These are phyloP conservation scores for Synanthedon vespiformis DNA, from an alignment of 2,888 invertebrate genomes.

Conservation along the genomic window DNA sequence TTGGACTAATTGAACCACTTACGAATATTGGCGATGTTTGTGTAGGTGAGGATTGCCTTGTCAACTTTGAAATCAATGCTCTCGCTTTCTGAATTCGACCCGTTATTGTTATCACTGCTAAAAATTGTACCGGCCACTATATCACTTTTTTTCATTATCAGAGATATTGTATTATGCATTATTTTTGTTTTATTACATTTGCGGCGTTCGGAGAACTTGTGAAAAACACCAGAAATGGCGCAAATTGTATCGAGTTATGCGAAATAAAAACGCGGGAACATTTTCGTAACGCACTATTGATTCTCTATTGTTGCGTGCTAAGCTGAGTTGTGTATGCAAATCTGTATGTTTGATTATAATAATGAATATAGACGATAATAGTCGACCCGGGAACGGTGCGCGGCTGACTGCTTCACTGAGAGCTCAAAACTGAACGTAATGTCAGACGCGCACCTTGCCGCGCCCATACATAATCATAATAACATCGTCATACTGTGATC, in stretches of 20 bases:
- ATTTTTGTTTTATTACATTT: too few relatives aligned
- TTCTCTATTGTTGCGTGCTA: conserved; percentile 8
- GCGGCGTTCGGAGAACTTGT: too few relatives aligned
- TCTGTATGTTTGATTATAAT: background rate
- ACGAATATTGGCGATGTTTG: conserved; percentile 51
- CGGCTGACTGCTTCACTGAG: conserved; percentile 2
- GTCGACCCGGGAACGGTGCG: conserved; percentile 5
- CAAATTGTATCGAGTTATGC: background rate
- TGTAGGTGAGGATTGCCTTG: conserved; percentile 30
- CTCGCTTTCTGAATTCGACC: conserved; percentile 10
- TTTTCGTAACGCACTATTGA: conserved; percentile 10
- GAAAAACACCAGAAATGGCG: background rate
- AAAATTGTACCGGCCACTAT: conserved; percentile 52
- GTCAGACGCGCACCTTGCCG: conserved; percentile 10
- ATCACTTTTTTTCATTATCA: conserved; percentile 39
- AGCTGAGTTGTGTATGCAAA: conserved; percentile 4
- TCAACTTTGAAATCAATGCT: conserved; percentile 3
- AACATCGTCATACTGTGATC: background rate
- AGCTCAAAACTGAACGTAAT: conserved; percentile 1
- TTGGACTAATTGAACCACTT: conserved; percentile 17
- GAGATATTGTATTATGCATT: background rate
- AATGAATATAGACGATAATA: background rate
- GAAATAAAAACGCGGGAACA: conserved; percentile 18
- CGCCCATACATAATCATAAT: background rate
- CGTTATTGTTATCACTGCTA: conserved; percentile 34